Evolutionary conservation across 2,888 invertebrate species (phyloP).

Genomic region (Pecten maximus): DNA sequence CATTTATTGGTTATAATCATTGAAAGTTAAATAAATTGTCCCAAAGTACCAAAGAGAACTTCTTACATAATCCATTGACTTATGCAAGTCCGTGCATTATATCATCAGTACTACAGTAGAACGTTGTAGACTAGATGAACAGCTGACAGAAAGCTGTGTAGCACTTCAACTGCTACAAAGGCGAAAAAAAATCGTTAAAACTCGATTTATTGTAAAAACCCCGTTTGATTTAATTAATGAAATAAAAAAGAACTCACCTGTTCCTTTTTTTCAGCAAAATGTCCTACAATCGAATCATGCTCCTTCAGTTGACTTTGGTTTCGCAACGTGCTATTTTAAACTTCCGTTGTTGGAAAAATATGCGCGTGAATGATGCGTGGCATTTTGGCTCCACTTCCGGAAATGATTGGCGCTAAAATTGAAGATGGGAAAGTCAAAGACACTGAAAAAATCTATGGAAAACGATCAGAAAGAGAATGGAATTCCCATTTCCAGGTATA

Average conservation of each 20-base stretch:
- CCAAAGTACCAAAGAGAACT: no score
- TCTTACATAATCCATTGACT: no score
- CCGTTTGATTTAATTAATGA: no score
- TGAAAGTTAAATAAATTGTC: no score
- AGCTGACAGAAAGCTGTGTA: no score
- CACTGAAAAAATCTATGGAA: constrained; percentile 52
- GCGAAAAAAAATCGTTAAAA: no score
- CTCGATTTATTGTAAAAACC: no score
- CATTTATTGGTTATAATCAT: no score
- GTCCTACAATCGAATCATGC: background rate
- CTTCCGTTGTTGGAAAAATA: background rate
- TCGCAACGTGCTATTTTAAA: background rate
- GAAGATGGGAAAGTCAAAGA: constrained; percentile 58
- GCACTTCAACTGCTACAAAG: no score
- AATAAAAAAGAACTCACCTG: background rate
- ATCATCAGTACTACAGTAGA: no score
- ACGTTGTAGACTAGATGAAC: no score
- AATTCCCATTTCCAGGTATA: constrained; percentile 50
- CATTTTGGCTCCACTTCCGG: constrained; percentile 30
- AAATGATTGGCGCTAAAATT: constrained; percentile 61
- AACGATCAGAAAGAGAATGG: constrained; percentile 56
- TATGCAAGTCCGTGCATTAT: no score
- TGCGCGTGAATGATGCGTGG: background rate
- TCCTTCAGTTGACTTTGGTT: constrained; percentile 35
- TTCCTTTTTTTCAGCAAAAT: background rate